A percentile compares a stretch with the other conserved stretches of the same genome.
Conservation (phyloP, 2,113 vertebrate genomes). For the Boulengeromyrus knoepffleri region DNA sequence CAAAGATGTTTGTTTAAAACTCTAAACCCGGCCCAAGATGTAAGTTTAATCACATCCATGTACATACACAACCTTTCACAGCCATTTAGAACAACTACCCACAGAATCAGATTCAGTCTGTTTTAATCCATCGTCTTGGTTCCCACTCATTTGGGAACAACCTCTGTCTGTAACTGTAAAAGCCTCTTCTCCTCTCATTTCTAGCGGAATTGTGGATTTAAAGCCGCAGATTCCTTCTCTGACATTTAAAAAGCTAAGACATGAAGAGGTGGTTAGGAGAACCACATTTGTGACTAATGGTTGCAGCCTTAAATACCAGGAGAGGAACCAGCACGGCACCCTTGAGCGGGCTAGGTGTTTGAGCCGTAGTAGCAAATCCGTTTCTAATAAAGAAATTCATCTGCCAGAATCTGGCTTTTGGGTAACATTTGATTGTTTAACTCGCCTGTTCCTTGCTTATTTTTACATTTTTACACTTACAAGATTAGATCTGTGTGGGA, state of each 20-base stretch:
- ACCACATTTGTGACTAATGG: neutral
- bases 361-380: neutral
- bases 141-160: neutral
- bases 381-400: neutral
- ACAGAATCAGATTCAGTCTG: neutral
- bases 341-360: neutral
- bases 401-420: neutral
- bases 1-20: slow-evolving; percentile 1
- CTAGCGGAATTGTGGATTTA: neutral
- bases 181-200: neutral
- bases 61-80: neutral
- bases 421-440: neutral
- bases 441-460: neutral
- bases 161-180: neutral
- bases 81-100: neutral
- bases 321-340: neutral
- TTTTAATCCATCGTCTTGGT: neutral
- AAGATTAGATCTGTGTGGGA: neutral
- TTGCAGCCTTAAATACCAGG: neutral
- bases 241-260: neutral
- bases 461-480: neutral
- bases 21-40: neutral
- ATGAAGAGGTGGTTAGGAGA: neutral
- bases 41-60: neutral
- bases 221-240: neutral